Base-by-base conservation (phyloP, 2,797 vertebrate species). In the Bovichtus diacanthus region DNA sequence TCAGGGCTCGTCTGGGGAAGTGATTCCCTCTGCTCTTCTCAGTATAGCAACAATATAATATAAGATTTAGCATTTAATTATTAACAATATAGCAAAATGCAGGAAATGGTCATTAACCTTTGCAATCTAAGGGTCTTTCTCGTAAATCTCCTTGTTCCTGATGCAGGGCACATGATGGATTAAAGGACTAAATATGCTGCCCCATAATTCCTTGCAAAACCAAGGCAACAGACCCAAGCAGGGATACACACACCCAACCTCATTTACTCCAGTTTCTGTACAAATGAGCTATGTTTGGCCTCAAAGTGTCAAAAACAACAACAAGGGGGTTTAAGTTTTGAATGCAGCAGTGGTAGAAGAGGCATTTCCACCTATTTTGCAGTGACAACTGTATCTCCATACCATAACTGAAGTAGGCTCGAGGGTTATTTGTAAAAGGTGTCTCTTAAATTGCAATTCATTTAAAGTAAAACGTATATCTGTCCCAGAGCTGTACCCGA, bases 121-220 rank as follows among this genome's bases (percentile, higher is more conserved):
- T 44, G 2, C 6, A 63, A 3, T 43, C 8, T 29, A 18, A 11
- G 21, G 15, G 6, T 60, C 2, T 68, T 50, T 60, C 19, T 61
- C 49, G 9, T 19, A 62, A 66, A 70, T 44, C 29, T 23, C 27
- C 15, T 56, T 74, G 64, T 70, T 74, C 49, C 5, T 66, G 51
- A 55, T 43, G 51, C 41, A 19, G 34, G 18, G 15, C 47, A 69
- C 63, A 71, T 67, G 66, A 67, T 34, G 6, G 59, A 74, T 74
- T 62, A 67, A 72, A 66, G 38, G 38, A 56, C 27, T 23, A 50
- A 50, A 34, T 23, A 12, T 11, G 36, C 29, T 11, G 36, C 29
- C 11, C 38, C 15, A 25, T 15, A 18, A 59, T 25, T 59, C 39
- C 7, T 47, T 61, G 25, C 38, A 21, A 58, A 5, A 72, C 50